Base-by-base conservation (phyloP, 2,888 invertebrate species). In the Leucoptera coffeella region DNA sequence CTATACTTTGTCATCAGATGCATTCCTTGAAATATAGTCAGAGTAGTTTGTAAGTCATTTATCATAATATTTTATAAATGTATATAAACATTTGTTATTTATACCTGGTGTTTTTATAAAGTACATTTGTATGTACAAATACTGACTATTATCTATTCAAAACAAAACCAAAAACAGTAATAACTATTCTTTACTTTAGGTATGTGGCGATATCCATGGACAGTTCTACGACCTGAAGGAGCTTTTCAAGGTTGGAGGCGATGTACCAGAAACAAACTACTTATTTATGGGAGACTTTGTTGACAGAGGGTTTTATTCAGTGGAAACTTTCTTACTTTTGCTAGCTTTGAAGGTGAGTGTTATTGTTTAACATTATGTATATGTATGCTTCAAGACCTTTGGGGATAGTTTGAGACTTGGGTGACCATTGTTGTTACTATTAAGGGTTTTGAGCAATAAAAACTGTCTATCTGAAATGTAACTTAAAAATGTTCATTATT, bases 281-380 rank as follows among this genome's bases (percentile, higher is more conserved):
- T 74, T 99, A 33, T 99, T 99, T 53, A 94, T 99, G 89, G 99
- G 99, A 12, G 99, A 99, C 61, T 99, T 99, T 74, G 99, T 99
- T 7, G 99, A 99, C 58, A 75, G 99, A 67, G 99, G 99, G 22
- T 99, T 97, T 65, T 99, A 95, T 69, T 94, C 94, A 46, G 96
- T 99, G 9, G 97, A 99, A 74, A 99, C 99, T 32, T 99, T 99
- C 71, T 77, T 99, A 39, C 74, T 99, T 39, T 74, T 99, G 35
- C 72, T 99, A 47, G 99, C 99, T 31, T 75, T 99, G 37, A 99
- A 99, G 77, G 96, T 96, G 69, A 46, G 39, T 17, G 6, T 6
- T 6, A 17, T 17, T 17, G 6, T 17, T 6, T 9, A 17, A 7
- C 6, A 6, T 7, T 17, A 17, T 17, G 6, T 17, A 17, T 17